Conservation (phyloP, 2,113 vertebrate genomes). For the Coptodon rendalli region DNA sequence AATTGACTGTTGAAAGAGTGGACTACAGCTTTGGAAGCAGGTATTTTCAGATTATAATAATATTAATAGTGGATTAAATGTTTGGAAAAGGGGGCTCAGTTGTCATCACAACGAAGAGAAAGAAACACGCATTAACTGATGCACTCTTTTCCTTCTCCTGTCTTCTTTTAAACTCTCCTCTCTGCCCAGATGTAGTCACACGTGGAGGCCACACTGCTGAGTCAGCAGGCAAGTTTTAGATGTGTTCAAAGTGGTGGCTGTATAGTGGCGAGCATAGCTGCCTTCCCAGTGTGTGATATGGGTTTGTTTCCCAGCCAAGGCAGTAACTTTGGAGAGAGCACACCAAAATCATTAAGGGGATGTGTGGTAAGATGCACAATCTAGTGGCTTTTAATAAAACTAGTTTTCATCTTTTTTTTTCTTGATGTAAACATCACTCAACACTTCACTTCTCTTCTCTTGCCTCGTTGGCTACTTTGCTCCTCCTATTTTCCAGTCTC, state of each 20-base stretch:
- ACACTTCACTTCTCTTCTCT: not conserved
- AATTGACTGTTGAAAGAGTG: not conserved
- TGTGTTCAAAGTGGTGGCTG: not conserved
- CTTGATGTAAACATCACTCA: not conserved
- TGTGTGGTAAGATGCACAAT: not conserved
- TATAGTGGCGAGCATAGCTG: not conserved
- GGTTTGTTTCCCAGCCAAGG: not conserved
- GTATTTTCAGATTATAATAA: not conserved
- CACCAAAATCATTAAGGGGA: not conserved
- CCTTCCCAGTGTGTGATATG: not conserved
- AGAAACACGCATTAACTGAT: accelerated
- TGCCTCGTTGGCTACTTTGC: not conserved
- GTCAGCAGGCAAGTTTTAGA: not conserved
- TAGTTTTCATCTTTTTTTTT: not conserved
- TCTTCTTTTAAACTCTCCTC: not conserved
- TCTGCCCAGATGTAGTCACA: not conserved
- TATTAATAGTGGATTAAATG: not conserved
- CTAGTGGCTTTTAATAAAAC: not conserved
- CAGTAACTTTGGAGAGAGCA: not conserved
- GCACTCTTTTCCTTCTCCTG: not conserved
- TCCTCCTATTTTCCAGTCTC: not conserved
- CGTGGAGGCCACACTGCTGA: not conserved
- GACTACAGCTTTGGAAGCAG: not conserved
- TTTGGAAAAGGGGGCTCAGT: not conserved
- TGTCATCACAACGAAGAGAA: accelerated